Evolutionary conservation across 2,888 invertebrate genomes (phyloP).

Genomic region (Sisyra nigra): DNA sequence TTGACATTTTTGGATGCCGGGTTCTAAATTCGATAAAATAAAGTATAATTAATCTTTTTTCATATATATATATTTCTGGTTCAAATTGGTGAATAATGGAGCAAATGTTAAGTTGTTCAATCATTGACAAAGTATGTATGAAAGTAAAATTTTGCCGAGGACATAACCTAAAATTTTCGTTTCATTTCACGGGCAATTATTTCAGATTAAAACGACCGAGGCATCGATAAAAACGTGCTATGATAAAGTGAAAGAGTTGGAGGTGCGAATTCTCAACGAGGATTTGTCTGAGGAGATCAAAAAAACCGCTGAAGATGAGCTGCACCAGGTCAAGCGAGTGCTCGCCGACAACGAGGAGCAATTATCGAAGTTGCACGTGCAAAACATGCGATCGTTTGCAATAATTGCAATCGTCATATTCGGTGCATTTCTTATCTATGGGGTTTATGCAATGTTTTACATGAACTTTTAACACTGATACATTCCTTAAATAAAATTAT

Average conservation of each 20-base stretch:
- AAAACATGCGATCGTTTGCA: slow-evolving; percentile 20
- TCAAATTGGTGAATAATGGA: not conserved
- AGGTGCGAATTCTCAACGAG: slow-evolving; percentile 18
- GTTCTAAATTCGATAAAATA: too few species aligned
- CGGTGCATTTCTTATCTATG: slow-evolving; percentile 20
- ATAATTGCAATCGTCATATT: slow-evolving; percentile 19
- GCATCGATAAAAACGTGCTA: slow-evolving; percentile 20
- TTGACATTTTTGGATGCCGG: too few species aligned
- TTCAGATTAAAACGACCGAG: slow-evolving; percentile 21
- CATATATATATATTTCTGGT: not conserved
- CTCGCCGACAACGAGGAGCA: slow-evolving; percentile 21
- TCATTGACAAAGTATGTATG: slow-evolving; percentile 1
- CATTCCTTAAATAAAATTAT: slow-evolving; percentile 1
- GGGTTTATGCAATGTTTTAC: slow-evolving; percentile 19
- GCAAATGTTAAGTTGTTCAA: not conserved
- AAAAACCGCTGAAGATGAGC: slow-evolving; percentile 18
- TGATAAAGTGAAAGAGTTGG: slow-evolving; percentile 18
- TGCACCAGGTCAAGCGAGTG: slow-evolving; percentile 22
- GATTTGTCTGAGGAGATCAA: slow-evolving; percentile 16
- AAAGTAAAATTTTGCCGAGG: not conserved
- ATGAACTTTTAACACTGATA: slow-evolving; percentile 10
- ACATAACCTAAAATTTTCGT: not conserved
- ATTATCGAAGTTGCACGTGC: slow-evolving; percentile 20
- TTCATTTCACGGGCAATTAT: slow-evolving; percentile 6
- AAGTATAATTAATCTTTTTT: too few species aligned